Evolutionary conservation across 2,113 vertebrate species (phyloP), one percentile per base, ranked within the genome.

Genomic region (Ammodytes dubius): DNA sequence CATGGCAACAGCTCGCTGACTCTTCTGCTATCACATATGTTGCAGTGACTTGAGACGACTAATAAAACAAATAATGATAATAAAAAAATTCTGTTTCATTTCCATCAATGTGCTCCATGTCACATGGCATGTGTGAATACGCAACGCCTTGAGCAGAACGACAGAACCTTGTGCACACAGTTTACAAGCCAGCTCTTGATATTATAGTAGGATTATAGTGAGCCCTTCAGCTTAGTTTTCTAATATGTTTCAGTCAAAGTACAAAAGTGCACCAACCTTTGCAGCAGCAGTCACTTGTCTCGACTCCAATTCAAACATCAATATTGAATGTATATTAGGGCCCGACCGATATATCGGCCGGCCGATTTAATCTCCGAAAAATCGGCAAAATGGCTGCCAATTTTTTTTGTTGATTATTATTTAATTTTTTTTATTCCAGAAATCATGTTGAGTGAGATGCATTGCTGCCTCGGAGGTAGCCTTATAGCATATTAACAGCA

Each of bases 281-380:
- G 15, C 6, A 67, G 42, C 68, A 65, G 65, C 73, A 40, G 57
- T 45, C 14, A 1, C 54, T 86, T 40, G 11, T 63, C 37, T 58
- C n/a, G 2, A 39, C 72, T 81, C 50, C 63, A 81, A 12, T 70
- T 81, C 57, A 82, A 71, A 85, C 68, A 74, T 79, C 68, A 86
- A 72, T 84, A 84, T 67, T 87, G 27, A 84, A 79, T 77, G 63
- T 64, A 35, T 77, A 27, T 27, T 27, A 27, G 27, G 27, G 27
- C 27, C 27, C 27, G 27, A 27, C 27, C 27, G 27, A 27, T 27
- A 27, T 27, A 27, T 27, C 27, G 27, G 27, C 27, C 27, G 27
- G 27, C 27, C 27, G 27, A 27, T 27, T 27, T 27, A 27, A 27
- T 27, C 27, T 27, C 27, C 2, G 27, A 27, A 27, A 27, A 27